Conservation (phyloP, 2,888 invertebrate genomes). For the Caenorhabditis uteleia region DNA sequence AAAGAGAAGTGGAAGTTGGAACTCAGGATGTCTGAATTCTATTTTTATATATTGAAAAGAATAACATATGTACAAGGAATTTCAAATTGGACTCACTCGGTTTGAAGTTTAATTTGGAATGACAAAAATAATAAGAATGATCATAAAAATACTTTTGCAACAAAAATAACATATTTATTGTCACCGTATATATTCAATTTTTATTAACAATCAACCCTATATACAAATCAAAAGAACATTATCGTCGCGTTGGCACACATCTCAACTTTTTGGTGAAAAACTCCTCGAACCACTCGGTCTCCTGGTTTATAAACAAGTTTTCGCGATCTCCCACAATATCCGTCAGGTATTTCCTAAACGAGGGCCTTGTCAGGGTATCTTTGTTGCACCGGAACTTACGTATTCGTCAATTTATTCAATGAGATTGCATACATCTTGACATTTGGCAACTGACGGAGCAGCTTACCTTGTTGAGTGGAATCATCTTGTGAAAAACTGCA, state of each 20-base stretch:
- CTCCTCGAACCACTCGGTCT: constrained; percentile 37
- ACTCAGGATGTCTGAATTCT: too few relatives aligned
- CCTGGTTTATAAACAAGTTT: constrained; percentile 48
- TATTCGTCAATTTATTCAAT: constrained; percentile 60
- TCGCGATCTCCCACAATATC: constrained; percentile 47
- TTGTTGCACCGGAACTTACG: constrained; percentile 46
- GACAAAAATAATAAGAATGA: too few relatives aligned
- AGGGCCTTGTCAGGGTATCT: not conserved
- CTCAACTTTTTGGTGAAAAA: constrained; percentile 35
- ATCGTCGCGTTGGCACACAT: constrained; percentile 27
- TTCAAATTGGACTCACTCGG: too few relatives aligned
- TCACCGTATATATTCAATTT: too few relatives aligned
- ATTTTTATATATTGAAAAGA: too few relatives aligned
- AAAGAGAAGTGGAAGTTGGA: too few relatives aligned
- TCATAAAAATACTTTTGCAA: too few relatives aligned
- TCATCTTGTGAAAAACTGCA: constrained; percentile 61
- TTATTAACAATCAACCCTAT: too few relatives aligned
- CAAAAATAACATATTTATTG: too few relatives aligned
- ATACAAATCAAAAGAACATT: constrained; percentile 5
- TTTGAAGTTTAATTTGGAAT: too few relatives aligned
- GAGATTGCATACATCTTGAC: constrained; percentile 61
- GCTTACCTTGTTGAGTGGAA: constrained; percentile 47
- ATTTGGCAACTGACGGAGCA: constrained; percentile 56
- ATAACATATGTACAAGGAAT: too few relatives aligned
- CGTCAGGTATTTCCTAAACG: constrained; percentile 46